Conservation (phyloP, 2,888 invertebrate genomes). For the Tridacna gigas region DNA sequence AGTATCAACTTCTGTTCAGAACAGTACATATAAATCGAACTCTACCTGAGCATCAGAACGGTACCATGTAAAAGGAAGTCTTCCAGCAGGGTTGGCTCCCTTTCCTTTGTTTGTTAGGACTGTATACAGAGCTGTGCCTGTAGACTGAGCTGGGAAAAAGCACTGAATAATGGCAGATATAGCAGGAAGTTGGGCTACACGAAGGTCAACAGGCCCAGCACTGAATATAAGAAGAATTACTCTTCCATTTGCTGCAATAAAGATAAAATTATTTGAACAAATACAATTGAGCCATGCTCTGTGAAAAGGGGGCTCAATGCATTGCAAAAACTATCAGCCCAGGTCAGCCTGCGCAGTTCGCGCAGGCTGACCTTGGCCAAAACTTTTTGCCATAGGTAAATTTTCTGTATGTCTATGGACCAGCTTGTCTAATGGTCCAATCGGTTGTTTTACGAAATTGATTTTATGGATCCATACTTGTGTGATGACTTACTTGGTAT, state of each 20-base stretch:
- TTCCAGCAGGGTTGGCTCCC: slow-evolving; percentile 76
- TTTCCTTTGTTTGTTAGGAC: slow-evolving; percentile 70
- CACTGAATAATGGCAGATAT: slow-evolving; percentile 78
- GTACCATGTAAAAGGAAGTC: slow-evolving; percentile 82
- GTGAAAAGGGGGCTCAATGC: no score
- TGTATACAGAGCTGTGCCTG: slow-evolving; percentile 78
- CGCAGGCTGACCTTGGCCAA: no score
- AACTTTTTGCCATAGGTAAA: no score
- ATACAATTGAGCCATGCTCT: no score
- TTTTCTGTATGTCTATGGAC: no score
- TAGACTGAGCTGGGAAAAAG: slow-evolving; percentile 81
- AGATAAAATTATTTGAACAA: neutral
- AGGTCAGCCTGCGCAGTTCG: no score
- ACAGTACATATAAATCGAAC: neutral
- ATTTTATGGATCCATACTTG: no score
- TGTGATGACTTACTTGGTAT: no score
- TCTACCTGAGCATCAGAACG: slow-evolving; percentile 67
- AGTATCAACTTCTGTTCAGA: no score
- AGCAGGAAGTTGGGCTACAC: slow-evolving; percentile 60
- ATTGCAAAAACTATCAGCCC: no score
- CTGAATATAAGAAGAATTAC: slow-evolving; percentile 78
- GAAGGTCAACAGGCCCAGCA: slow-evolving; percentile 80
- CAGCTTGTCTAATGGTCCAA: no score
- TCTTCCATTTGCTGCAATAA: slow-evolving; percentile 48
- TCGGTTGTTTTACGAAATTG: no score